Conservation (phyloP, 2,113 vertebrate genomes). For the Pituophis catenifer region DNA sequence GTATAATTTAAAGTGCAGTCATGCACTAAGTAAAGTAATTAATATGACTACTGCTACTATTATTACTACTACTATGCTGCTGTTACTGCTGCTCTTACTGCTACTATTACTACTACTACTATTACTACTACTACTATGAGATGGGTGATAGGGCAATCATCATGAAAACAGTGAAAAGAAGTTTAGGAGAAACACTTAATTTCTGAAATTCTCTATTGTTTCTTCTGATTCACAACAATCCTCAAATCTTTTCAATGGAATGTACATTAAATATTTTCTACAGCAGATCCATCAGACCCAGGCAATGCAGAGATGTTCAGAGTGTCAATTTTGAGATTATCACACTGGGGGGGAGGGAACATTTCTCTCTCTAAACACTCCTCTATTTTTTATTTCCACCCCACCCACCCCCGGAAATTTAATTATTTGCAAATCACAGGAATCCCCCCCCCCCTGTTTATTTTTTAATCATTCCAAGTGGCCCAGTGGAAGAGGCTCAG, state of each 20-base stretch:
- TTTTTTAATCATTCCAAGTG: not conserved
- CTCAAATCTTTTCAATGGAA: not conserved
- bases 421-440: not conserved
- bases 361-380: not conserved
- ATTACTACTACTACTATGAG: not conserved
- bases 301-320: not conserved
- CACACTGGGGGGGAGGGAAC: too few relatives aligned
- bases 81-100: not conserved
- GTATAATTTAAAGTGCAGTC: not conserved
- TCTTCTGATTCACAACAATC: not conserved
- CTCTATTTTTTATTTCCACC: too few relatives aligned
- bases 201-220: not conserved
- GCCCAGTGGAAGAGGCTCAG: not conserved
- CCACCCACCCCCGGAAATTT: not conserved
- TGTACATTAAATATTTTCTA: not conserved
- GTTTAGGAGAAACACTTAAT: not conserved
- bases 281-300: not conserved
- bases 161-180: not conserved
- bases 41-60: not conserved
- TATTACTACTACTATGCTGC: too few relatives aligned
- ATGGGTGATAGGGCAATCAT: not conserved
- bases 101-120: not conserved
- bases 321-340: not conserved
- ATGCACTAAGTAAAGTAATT: not conserved
- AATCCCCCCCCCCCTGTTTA: fast-evolving